Percentiles rank a stretch among this genome's conserved stretches.
Conservation (phyloP, 2,113 vertebrate species). For the Pluvianellus socialis region DNA sequence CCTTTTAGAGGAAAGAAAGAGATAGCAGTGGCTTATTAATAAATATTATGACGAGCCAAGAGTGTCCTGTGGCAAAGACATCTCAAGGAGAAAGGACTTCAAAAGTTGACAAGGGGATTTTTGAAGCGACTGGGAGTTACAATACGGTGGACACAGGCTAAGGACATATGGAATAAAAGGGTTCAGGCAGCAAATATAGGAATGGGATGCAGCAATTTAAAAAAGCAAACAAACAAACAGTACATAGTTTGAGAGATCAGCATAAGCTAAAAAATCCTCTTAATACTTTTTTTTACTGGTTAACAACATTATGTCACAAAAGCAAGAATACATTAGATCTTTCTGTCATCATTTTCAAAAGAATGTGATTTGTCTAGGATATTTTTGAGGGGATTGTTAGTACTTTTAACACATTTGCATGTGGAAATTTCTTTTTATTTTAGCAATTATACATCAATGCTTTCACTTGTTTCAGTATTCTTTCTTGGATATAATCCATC, state of each 20-base stretch:
- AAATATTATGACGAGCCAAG: not conserved
- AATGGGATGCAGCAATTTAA: not conserved
- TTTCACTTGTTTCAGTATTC: not conserved
- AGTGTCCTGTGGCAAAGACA: not conserved
- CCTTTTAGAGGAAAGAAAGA: not conserved
- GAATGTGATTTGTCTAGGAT: not conserved
- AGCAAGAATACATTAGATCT: not conserved
- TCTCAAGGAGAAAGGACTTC: not conserved
- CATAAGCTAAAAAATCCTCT: not conserved
- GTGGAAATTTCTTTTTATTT: not conserved
- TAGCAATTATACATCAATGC: not conserved
- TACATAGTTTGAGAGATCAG: not conserved
- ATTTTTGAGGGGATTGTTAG: not conserved
- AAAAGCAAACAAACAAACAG: not conserved
- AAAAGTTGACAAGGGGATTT: not conserved
- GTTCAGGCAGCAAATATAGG: not conserved
- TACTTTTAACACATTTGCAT: not conserved
- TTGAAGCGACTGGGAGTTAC: not conserved
- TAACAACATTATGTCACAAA: not conserved
- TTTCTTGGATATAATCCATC: not conserved
- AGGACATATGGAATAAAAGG: not conserved
- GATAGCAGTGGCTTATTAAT: not conserved
- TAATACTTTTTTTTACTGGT: not conserved
- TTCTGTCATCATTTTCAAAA: not conserved
- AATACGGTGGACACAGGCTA: not conserved